These are phyloP conservation scores for Pseudochromis fuscus DNA, from an alignment of 2,797 vertebrate genomes.

Conservation along the genomic window DNA sequence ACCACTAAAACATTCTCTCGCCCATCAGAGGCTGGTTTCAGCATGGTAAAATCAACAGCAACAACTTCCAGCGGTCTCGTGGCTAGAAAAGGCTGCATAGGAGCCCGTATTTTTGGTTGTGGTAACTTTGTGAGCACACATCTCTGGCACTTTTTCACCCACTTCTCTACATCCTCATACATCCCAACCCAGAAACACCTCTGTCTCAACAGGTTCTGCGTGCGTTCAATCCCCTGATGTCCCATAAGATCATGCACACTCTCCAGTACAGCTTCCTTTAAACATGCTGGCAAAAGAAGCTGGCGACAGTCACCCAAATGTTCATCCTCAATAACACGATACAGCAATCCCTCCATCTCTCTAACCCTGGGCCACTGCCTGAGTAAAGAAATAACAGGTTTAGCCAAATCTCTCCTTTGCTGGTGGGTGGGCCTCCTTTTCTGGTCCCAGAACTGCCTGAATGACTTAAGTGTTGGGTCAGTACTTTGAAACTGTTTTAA, in stretches of 20 bases:
- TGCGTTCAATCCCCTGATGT: constrained; percentile 6
- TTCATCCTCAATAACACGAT: neutral
- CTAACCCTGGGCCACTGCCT: neutral
- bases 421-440: neutral
- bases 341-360: constrained; percentile 9
- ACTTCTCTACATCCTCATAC: neutral
- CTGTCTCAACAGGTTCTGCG: neutral
- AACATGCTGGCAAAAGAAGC: neutral
- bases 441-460: neutral
- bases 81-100: neutral
- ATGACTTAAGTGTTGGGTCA: neutral
- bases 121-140: neutral
- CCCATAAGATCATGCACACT: constrained; percentile 22
- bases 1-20: neutral
- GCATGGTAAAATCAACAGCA: neutral
- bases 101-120: neutral
- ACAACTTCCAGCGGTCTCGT: neutral
- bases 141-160: constrained; percentile 11
- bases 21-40: neutral
- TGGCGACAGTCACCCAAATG: neutral
- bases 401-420: neutral
- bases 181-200: constrained; percentile 3
- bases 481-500: neutral
- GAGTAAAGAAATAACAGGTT: neutral
- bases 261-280: neutral